These are phyloP conservation scores for Metopolophium dirhodum DNA, from an alignment of 1,140 invertebrate species.

Conservation along the genomic window DNA sequence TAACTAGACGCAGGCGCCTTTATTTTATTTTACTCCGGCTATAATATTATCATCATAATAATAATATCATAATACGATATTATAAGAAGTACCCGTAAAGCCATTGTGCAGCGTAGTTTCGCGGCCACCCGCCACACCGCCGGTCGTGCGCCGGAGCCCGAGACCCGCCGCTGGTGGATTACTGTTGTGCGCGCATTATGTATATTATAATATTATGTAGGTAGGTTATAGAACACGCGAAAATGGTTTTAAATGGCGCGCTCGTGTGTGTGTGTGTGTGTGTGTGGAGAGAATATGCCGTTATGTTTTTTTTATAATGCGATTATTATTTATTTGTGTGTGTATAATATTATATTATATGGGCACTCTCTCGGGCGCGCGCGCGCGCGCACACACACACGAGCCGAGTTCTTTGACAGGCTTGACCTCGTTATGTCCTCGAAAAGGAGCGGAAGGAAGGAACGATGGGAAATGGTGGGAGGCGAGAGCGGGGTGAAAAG, in stretches of 20 bases:
- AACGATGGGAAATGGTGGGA: neutral
- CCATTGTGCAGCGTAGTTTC: neutral
- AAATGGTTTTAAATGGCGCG: neutral
- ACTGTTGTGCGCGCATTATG: neutral
- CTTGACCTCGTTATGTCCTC: conserved; percentile 43
- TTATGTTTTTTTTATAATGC: conserved; percentile 39
- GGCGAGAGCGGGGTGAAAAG: neutral
- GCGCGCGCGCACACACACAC: neutral
- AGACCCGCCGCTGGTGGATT: conserved; percentile 43
- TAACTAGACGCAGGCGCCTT: neutral
- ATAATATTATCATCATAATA: too few relatives aligned
- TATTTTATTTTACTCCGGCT: neutral
- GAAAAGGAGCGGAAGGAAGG: conserved; percentile 31
- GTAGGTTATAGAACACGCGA: neutral
- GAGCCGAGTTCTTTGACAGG: conserved; percentile 29
- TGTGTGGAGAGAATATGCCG: neutral
- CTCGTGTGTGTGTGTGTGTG: neutral
- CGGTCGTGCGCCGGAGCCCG: neutral
- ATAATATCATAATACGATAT: neutral
- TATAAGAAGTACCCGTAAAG: neutral
- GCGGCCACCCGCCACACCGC: neutral
- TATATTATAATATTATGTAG: neutral
- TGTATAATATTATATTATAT: neutral
- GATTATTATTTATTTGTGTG: neutral
- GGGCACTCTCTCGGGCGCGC: too few relatives aligned